Evolutionary conservation across 2,888 invertebrate genomes (phyloP), one percentile per base, ranked within the genome.

Genomic region (Thera obeliscata): DNA sequence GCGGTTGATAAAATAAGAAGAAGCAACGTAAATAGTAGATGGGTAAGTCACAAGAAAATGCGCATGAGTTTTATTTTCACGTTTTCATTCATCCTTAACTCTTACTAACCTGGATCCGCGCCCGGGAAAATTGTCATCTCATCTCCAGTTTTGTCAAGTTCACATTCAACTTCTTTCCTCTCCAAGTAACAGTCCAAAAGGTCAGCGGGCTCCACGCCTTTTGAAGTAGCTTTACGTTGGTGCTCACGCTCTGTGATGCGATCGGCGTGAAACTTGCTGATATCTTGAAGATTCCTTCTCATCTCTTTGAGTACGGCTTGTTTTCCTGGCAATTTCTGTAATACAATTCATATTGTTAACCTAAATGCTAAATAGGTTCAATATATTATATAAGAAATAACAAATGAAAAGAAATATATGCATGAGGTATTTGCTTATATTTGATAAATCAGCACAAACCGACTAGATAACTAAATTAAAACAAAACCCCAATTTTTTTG

Each of bases 251-350:
- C 67, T 2, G 49, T 57, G 7, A 85, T 61, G 46, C 77, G 77
- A 11, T 77, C 71, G 1, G 61, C 72, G 43, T 87, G 87, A 59
- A 87, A 87, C 54, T 76, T 72, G 67, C 83, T 79, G 4, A 85
- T 70, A 36, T 81, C 78, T 35, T 74, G 57, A 5, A 85, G 70
- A 81, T 89, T 95, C 84, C 88, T 90, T 82, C 67, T 91, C 82
- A 76, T 96, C 94, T 86, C 96, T 12, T 82, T 67, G 3, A 86
- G 50, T 0, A 84, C 78, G 0, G 68, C 75, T 62, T 73, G 77
- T 70, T 86, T 86, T 0, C 87, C 84, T 0, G 87, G 87, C 38
- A 86, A 66, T 60, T 74, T 74, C 86, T 87, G 9, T 7, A 63
- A 70, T 2, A 50, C 46, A 48, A 61, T 22, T 9, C 3, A 8